phyloP scores from a whole-genome alignment of 2,888 invertebrate species.

The Pandemis corylana region DNA sequence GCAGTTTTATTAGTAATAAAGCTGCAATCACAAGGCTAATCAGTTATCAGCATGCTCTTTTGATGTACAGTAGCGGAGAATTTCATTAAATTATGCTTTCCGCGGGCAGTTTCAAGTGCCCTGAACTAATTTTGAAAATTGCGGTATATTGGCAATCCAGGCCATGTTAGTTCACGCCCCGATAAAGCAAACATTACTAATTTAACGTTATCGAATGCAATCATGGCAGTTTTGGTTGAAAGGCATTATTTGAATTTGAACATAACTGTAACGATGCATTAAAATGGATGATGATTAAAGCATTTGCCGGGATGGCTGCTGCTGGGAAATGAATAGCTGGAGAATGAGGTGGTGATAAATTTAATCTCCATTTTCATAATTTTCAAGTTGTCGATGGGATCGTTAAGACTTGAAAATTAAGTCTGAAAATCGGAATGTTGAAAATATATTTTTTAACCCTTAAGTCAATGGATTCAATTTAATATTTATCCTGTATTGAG shows the following conservation, averaged over 20 bases:
- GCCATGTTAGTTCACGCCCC: constrained; percentile 51
- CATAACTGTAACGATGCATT: too few relatives aligned
- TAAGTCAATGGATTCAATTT: too few relatives aligned
- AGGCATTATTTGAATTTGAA: neutral
- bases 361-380: too few relatives aligned
- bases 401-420: too few relatives aligned
- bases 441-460: too few relatives aligned
- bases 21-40: neutral
- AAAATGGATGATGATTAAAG: too few relatives aligned
- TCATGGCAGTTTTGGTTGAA: constrained; percentile 44
- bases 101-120: constrained; percentile 28
- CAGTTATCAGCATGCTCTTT: neutral
- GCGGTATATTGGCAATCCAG: constrained; percentile 49
- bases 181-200: constrained; percentile 52
- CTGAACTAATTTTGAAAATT: constrained; percentile 42
- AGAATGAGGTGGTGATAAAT: too few relatives aligned
- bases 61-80: constrained; percentile 8
- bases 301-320: too few relatives aligned
- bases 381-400: too few relatives aligned
- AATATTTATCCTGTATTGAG: too few relatives aligned
- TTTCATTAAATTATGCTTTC: constrained; percentile 26
- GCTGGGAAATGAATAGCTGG: too few relatives aligned
- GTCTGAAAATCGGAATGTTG: too few relatives aligned
- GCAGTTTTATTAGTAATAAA: neutral
- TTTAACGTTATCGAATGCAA: constrained; percentile 52